Evolutionary conservation across 2,888 invertebrate species (phyloP).

Genomic region (Dolichomitus sp.): DNA sequence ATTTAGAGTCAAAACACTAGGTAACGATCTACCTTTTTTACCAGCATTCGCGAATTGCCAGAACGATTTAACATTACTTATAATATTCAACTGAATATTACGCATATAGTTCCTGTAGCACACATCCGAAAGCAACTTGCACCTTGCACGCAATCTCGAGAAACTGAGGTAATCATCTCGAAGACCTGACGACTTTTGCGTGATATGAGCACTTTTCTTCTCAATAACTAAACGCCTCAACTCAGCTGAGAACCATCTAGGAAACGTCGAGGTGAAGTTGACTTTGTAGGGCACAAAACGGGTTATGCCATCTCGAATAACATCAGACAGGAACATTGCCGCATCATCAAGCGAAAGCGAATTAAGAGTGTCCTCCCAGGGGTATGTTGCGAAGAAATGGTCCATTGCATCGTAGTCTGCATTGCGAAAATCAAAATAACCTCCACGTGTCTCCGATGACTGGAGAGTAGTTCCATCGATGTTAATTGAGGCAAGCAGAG

Average conservation of each 20-base stretch:
- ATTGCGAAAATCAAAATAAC: too few relatives aligned
- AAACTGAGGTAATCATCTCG: too few relatives aligned
- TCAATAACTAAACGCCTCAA: neutral
- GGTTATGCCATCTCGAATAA: neutral
- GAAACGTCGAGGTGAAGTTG: neutral
- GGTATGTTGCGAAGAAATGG: neutral
- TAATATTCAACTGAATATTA: too few relatives aligned
- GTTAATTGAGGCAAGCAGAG: neutral
- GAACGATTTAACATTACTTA: neutral
- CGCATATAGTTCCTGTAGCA: too few relatives aligned
- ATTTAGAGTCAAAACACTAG: neutral
- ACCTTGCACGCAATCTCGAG: too few relatives aligned
- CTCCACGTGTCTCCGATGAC: too few relatives aligned
- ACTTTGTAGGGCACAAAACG: neutral
- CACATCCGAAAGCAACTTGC: too few relatives aligned
- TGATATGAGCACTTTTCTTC: neutral
- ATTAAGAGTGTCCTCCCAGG: neutral
- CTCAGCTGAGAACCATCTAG: neutral
- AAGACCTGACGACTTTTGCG: neutral
- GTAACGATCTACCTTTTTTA: neutral
- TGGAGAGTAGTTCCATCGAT: too few relatives aligned
- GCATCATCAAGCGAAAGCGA: neutral
- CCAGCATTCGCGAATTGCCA: neutral
- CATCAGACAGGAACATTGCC: neutral
- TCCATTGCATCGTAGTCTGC: neutral